These are phyloP conservation scores for Desoria tigrina DNA, from an alignment of 2,888 invertebrate genomes.

Conservation along the genomic window DNA sequence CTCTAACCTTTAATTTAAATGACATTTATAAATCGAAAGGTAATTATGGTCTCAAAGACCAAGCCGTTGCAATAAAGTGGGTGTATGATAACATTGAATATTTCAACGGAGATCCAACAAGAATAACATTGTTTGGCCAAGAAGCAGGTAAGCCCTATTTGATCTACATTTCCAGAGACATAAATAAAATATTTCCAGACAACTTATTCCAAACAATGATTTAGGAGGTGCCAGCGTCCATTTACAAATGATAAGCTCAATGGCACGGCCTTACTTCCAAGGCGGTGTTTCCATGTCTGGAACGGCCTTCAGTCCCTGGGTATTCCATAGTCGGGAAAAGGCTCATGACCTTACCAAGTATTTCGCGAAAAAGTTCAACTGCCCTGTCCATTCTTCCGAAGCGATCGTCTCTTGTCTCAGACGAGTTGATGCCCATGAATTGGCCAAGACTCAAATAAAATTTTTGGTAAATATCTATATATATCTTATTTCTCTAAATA, in stretches of 20 bases:
- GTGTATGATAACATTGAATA: slow-evolving; percentile 36
- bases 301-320: slow-evolving; percentile 46
- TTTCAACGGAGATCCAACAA: slow-evolving; percentile 34
- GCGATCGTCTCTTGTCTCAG: slow-evolving; percentile 33
- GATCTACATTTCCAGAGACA: not conserved
- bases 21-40: slow-evolving; percentile 12
- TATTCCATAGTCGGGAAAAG: slow-evolving; percentile 28
- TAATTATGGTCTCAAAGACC: slow-evolving; percentile 41
- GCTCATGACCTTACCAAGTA: slow-evolving; percentile 33
- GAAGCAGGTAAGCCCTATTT: slow-evolving; percentile 17
- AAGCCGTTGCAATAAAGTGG: slow-evolving; percentile 34
- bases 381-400: slow-evolving; percentile 31
- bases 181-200: not conserved
- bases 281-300: slow-evolving; percentile 43
- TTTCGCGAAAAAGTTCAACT: slow-evolving; percentile 39
- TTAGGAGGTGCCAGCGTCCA: slow-evolving; percentile 41
- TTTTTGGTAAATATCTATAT: slow-evolving; percentile 33
- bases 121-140: slow-evolving; percentile 32
- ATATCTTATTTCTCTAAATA: not conserved
- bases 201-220: not conserved
- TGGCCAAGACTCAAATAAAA: slow-evolving; percentile 35
- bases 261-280: slow-evolving; percentile 32
- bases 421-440: slow-evolving; percentile 25
- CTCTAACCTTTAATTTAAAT: not conserved
- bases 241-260: slow-evolving; percentile 46